A percentile compares a stretch with the other conserved stretches of the same genome.
phyloP scores from a whole-genome alignment of 2,888 invertebrate species.

The Coleophora flavipennella region DNA sequence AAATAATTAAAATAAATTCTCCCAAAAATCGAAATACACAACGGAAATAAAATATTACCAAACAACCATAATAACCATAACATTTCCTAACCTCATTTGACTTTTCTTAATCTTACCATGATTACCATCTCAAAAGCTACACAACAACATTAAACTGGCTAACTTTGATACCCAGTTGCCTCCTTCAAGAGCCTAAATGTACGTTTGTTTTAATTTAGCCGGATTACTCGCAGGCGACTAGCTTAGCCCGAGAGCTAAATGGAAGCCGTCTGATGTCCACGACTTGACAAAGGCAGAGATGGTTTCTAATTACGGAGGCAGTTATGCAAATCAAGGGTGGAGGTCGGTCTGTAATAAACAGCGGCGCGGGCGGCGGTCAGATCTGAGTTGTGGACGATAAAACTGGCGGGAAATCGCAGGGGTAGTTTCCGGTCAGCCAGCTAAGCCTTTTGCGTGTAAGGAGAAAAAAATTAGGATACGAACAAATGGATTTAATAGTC shows the following conservation, averaged over 20 bases:
- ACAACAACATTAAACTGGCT: too few species aligned
- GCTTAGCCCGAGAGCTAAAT: constrained; percentile 49
- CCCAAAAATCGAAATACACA: too few species aligned
- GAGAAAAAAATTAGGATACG: too few species aligned
- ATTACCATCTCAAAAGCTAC: constrained; percentile 28
- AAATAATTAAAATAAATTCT: too few species aligned
- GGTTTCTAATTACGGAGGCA: constrained; percentile 71
- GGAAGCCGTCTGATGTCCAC: constrained; percentile 55
- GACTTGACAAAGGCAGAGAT: constrained; percentile 67
- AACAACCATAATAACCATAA: too few species aligned
- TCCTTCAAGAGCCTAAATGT: too few species aligned
- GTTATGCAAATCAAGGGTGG: constrained; percentile 67
- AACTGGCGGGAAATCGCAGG: constrained; percentile 2
- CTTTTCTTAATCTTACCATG: too few species aligned
- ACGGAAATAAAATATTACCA: too few species aligned
- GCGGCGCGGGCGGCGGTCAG: constrained; percentile 63
- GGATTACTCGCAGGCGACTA: constrained; percentile 33
- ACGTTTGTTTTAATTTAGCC: constrained; percentile 27
- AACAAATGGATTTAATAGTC: too few species aligned
- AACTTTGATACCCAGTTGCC: too few species aligned
- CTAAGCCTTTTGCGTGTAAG: not conserved
- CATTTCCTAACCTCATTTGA: too few species aligned
- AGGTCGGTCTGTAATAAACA: constrained; percentile 69
- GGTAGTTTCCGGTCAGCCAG: not conserved
- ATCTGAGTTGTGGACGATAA: constrained; percentile 42